phyloP scores from a whole-genome alignment of 2,797 vertebrate species.

The Halcyon chelicuti region DNA sequence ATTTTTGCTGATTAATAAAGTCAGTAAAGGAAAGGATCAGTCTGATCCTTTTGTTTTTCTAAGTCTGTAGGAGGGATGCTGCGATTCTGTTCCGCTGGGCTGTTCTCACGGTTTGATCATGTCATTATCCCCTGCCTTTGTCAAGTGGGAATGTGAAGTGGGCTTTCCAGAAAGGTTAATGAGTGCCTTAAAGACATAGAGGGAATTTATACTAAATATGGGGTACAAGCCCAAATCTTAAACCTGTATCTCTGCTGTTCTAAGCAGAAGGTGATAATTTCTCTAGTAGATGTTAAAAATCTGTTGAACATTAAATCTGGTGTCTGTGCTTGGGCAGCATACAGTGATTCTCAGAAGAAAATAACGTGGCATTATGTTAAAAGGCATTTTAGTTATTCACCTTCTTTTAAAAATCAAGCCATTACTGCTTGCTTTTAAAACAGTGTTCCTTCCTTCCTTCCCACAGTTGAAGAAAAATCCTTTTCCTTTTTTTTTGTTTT shows the following conservation, averaged over 20 bases:
- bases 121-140: neutral
- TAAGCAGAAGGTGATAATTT: neutral
- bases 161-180: neutral
- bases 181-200: neutral
- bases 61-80: neutral
- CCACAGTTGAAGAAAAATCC: neutral
- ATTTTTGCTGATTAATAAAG: constrained; percentile 1
- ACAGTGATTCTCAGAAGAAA: neutral
- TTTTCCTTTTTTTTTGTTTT: neutral
- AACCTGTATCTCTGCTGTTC: neutral
- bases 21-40: neutral
- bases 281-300: neutral
- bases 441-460: neutral
- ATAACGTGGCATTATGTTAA: neutral
- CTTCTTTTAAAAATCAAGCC: neutral
- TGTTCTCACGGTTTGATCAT: neutral
- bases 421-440: neutral
- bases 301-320: neutral
- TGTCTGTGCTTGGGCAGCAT: neutral
- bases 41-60: neutral
- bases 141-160: neutral
- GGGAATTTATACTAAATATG: neutral
- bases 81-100: neutral
- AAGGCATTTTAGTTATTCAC: neutral
- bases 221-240: neutral